Conservation (phyloP, 1,140 invertebrate species). For the Anadara kagoshimensis region DNA sequence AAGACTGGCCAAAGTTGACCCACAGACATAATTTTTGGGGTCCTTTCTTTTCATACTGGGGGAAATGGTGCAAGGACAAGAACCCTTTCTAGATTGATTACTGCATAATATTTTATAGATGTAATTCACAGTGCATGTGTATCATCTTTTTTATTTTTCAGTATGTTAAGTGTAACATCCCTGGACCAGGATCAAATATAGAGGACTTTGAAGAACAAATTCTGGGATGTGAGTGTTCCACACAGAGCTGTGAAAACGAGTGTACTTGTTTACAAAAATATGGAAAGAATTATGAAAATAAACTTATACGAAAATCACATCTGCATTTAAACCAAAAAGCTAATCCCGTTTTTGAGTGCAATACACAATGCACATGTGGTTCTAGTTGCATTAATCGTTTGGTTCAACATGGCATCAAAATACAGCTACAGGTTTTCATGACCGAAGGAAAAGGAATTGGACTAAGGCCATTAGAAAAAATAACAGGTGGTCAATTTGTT, state of each 20-base stretch:
- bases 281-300: slow-evolving; percentile 48
- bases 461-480: slow-evolving; percentile 78
- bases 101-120: background rate
- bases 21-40: too few relatives aligned
- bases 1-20: too few relatives aligned
- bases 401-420: slow-evolving; percentile 82
- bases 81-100: too few relatives aligned
- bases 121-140: slow-evolving; percentile 3
- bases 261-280: slow-evolving; percentile 57
- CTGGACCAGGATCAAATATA: slow-evolving; percentile 76
- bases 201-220: slow-evolving; percentile 76
- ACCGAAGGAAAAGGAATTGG: slow-evolving; percentile 82
- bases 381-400: slow-evolving; percentile 80
- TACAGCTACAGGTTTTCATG: slow-evolving; percentile 76
- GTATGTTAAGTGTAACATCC: slow-evolving; percentile 75
- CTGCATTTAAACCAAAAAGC: background rate
- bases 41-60: too few relatives aligned
- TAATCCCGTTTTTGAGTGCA: slow-evolving; percentile 82
- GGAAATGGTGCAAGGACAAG: too few relatives aligned
- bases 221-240: slow-evolving; percentile 68
- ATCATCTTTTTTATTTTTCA: slow-evolving; percentile 58
- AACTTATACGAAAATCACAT: slow-evolving; percentile 38
- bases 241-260: slow-evolving; percentile 39
- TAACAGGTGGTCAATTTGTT: slow-evolving; percentile 83
- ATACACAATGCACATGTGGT: slow-evolving; percentile 79